A percentile compares a stretch with the other conserved stretches of the same genome.
Evolutionary conservation across 2,797 vertebrate species (phyloP).

Genomic region (Tympanoctomys barrerae): DNA sequence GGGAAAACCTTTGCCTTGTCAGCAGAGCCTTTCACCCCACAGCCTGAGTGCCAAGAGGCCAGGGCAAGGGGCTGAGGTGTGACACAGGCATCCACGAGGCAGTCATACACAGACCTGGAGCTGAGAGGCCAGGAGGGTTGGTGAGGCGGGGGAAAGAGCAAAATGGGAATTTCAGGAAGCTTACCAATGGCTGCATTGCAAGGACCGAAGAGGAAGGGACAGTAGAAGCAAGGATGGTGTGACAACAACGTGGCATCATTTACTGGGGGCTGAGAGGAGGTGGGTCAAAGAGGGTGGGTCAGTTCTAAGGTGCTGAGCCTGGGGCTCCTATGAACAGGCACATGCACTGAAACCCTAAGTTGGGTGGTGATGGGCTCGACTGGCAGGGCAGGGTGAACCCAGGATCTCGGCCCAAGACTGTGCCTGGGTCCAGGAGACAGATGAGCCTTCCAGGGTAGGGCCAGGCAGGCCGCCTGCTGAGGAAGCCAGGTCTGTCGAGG

Average conservation of each 20-base stretch:
- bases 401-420: not conserved
- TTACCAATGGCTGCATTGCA: not conserved
- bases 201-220: not conserved
- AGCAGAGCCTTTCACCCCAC: not conserved
- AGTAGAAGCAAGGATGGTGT: not conserved
- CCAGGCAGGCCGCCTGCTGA: not conserved
- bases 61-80: not conserved
- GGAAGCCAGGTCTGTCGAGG: not conserved
- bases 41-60: not conserved
- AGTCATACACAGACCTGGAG: accelerated
- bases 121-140: no score
- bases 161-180: not conserved
- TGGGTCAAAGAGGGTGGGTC: not conserved
- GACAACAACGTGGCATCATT: not conserved
- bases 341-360: not conserved
- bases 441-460: no score
- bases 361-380: no score
- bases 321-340: not conserved
- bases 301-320: no score
- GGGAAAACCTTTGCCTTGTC: not conserved
- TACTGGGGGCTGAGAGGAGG: not conserved
- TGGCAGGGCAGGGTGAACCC: not conserved
- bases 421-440: not conserved
- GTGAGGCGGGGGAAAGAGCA: not conserved
- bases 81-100: not conserved